A percentile compares a stretch with the other conserved stretches of the same genome.
Evolutionary conservation across 2,888 invertebrate genomes (phyloP).

Genomic region (Dryomyza anilis): DNA sequence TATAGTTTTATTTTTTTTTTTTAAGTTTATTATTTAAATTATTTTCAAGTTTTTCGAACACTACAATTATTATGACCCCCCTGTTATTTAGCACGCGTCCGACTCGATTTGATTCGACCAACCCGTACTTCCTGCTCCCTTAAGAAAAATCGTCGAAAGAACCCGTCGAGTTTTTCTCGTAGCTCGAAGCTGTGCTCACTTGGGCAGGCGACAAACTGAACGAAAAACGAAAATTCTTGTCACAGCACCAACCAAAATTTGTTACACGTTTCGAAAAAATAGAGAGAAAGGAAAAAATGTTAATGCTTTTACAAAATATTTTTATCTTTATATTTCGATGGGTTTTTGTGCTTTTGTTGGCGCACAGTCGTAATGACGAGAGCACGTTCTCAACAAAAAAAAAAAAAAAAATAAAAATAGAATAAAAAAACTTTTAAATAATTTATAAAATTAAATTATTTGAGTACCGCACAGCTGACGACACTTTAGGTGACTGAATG

Average conservation of each 20-base stretch:
- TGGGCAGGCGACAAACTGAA: conserved; percentile 38
- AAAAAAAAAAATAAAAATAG: not conserved
- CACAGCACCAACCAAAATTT: conserved; percentile 4
- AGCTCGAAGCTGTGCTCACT: conserved; percentile 38
- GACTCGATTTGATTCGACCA: not conserved
- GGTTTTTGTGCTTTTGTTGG: not conserved
- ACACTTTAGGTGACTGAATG: conserved; percentile 20
- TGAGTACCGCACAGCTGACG: conserved; percentile 23
- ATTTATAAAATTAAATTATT: not conserved
- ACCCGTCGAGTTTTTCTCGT: conserved; percentile 26
- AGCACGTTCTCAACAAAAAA: not conserved
- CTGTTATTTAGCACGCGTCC: not conserved
- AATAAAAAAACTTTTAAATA: not conserved
- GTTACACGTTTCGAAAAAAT: not conserved
- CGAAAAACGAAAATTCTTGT: conserved; percentile 35
- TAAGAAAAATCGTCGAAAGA: conserved; percentile 14
- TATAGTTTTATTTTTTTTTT: not conserved
- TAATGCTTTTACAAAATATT: not conserved
- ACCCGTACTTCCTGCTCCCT: conserved; percentile 1
- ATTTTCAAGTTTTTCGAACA: too few species aligned
- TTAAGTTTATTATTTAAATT: not conserved
- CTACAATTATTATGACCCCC: not conserved
- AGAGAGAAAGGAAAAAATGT: not conserved
- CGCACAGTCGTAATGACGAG: not conserved
- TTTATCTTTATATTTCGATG: not conserved